Evolutionary conservation across 2,113 vertebrate genomes (phyloP).

Genomic region (Calidris pugnax): DNA sequence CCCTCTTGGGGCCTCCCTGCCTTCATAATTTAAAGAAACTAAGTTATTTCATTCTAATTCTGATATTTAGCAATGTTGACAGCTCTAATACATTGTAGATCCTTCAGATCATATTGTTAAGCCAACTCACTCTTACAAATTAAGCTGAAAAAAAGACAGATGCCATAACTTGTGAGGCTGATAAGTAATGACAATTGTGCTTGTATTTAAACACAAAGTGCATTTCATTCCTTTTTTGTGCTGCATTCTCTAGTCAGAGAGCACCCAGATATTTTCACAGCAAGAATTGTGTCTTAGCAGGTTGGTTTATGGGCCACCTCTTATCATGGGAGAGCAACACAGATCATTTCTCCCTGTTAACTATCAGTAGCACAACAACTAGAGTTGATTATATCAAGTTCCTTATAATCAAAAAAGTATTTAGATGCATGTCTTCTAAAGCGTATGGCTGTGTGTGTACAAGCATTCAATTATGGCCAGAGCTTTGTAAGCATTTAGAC

Average conservation of each 20-base stretch:
- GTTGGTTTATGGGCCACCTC: background rate
- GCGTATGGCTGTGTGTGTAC: background rate
- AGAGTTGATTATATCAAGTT: background rate
- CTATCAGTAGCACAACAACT: background rate
- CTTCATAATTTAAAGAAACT: conserved; percentile 21
- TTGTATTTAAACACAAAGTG: background rate
- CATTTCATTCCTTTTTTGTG: background rate
- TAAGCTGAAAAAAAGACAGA: background rate
- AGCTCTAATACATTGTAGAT: conserved; percentile 3
- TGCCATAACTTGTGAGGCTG: background rate
- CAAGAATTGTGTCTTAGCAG: background rate
- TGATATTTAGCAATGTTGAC: conserved; percentile 47
- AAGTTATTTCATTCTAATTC: conserved; percentile 35
- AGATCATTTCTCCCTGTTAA: background rate
- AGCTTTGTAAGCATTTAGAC: background rate
- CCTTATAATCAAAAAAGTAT: background rate
- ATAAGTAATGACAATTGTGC: background rate
- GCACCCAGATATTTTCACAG: background rate
- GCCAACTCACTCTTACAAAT: background rate
- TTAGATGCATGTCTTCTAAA: background rate
- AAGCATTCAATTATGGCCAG: background rate
- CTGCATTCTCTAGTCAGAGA: background rate
- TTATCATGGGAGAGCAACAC: background rate
- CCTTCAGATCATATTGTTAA: conserved; percentile 17
- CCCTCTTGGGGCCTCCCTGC: background rate